Evolutionary conservation across 2,797 vertebrate species (phyloP), one percentile per base, ranked within the genome.

Genomic region (Gambusia yucatana): DNA sequence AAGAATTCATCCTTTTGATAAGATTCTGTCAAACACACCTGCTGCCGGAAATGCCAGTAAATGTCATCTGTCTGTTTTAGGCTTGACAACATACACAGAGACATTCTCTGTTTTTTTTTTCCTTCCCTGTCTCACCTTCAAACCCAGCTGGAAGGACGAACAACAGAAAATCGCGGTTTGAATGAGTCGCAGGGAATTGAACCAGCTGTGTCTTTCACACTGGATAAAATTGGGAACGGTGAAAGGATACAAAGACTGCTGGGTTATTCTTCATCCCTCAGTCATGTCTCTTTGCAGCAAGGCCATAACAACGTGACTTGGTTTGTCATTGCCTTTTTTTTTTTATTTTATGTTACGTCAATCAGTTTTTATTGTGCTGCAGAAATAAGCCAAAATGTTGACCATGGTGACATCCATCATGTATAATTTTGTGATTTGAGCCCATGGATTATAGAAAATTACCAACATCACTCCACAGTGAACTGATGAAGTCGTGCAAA

Each of bases 21-120:
- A 83, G 83, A 91, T 88, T 90, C 83, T 85, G 78, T 81, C 46
- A 83, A 89, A 86, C 69, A 79, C 91, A 90, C 86, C 84, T 92
- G 88, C 87, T 84, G 84, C 87, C 86, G 83, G 87, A 91, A 93
- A 93, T 92, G 89, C 83, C 90, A 87, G 87, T 86, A 93, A 93
- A 94, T 93, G 92, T 93, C 93, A 93, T 83, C 84, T 88, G 85
- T 87, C 88, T 87, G 82, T 89, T 82, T 52, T 48, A 25, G 82
- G 78, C 76, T 75, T 52, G 74, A 89, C 77, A 63, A 77, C 73
- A 43, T 84, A 77, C 36, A 76, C 73, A 59, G 25, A 61, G 57
- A 65, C 30, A 44, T 50, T 72, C 39, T 67, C 39, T 33, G 65
- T 22, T 50, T 61, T 70, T 14, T 14, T 50, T 50, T 25, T 0